phyloP scores from a whole-genome alignment of 1,140 invertebrate genomes.

The Akabosia matsudoensis region DNA sequence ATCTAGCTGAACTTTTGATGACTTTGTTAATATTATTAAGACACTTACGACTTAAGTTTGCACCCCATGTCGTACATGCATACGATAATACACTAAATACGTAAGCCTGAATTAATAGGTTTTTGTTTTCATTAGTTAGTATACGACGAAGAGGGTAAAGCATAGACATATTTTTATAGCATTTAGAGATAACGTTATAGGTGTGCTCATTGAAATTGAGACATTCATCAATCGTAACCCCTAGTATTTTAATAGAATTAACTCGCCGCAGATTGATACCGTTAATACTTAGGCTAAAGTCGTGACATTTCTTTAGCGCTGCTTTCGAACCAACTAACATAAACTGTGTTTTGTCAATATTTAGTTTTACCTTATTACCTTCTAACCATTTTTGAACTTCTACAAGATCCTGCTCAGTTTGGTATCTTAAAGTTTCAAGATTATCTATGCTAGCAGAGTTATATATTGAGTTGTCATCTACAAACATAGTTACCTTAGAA shows the following conservation, averaged over 20 bases:
- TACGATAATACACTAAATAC: not conserved
- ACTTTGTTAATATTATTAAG: too few relatives aligned
- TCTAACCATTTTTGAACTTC: not conserved
- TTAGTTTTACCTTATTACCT: not conserved
- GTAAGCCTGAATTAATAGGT: not conserved
- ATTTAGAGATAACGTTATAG: not conserved
- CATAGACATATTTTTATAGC: not conserved
- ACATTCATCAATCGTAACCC: not conserved
- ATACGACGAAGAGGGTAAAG: not conserved
- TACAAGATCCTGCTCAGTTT: not conserved
- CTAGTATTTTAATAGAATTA: not conserved
- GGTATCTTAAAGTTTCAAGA: not conserved
- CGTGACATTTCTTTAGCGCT: not conserved
- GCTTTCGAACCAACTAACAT: not conserved
- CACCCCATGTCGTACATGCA: not conserved
- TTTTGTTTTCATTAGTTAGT: not conserved
- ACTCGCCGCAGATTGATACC: not conserved
- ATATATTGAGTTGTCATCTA: slow-evolving; percentile 45
- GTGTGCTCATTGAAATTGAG: not conserved
- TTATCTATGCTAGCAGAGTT: not conserved
- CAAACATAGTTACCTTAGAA: slow-evolving; percentile 43
- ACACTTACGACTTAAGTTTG: too few relatives aligned
- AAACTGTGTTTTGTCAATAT: too few relatives aligned
- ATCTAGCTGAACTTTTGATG: too few relatives aligned
- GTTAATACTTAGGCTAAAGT: not conserved